A percentile compares a stretch with the other conserved stretches of the same genome.
Evolutionary conservation across 1,140 invertebrate species (phyloP).

Genomic region (Hyles vespertilio): DNA sequence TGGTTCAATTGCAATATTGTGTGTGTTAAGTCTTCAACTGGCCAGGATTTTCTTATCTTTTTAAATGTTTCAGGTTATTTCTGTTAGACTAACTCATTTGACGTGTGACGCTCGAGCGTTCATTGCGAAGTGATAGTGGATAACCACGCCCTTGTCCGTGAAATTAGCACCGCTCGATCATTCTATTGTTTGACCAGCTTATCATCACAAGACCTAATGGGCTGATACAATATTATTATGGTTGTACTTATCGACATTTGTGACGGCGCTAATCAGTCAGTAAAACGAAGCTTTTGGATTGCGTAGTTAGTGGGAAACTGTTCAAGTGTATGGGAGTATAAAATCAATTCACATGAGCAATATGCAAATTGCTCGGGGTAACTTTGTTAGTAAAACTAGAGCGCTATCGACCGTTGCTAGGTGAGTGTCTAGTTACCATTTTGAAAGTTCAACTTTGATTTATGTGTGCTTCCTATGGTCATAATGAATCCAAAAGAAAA

Average conservation of each 20-base stretch:
- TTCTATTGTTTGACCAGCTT: constrained; percentile 28
- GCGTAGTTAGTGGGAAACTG: neutral
- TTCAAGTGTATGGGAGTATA: neutral
- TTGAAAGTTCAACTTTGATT: no score
- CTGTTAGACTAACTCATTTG: no score
- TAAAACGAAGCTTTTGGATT: constrained; percentile 10
- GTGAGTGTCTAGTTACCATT: constrained; percentile 1
- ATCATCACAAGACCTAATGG: constrained; percentile 34
- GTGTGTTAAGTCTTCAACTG: no score
- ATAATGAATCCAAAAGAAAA: neutral
- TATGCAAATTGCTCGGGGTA: constrained; percentile 9
- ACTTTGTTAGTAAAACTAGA: constrained; percentile 6
- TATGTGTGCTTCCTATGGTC: constrained; percentile 1
- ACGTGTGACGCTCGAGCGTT: no score
- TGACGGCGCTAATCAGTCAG: constrained; percentile 6
- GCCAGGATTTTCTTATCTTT: no score
- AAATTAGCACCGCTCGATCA: constrained; percentile 28
- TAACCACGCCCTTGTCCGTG: constrained; percentile 25
- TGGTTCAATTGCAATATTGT: no score
- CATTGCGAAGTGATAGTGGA: neutral
- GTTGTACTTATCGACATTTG: constrained; percentile 24
- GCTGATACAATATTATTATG: constrained; percentile 31
- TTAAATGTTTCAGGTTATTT: no score
- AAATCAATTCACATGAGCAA: neutral
- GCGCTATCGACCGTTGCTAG: constrained; percentile 4